phyloP scores from a whole-genome alignment of 2,113 vertebrate species.

The Cyprinus carpio region DNA sequence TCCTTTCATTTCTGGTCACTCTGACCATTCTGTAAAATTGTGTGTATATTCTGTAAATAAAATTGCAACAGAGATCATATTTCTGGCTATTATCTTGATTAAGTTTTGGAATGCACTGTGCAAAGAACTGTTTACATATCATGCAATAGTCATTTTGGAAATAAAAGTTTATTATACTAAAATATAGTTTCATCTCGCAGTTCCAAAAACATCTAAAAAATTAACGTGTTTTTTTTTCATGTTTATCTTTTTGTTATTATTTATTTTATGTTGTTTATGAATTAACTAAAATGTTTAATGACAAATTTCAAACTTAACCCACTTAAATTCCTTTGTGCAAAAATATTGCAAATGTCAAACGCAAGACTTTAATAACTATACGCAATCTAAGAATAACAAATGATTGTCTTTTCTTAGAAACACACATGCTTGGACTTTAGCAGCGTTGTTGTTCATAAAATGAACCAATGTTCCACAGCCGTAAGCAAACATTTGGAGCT shows the following conservation, averaged over 20 bases:
- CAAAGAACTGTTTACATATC: constrained; percentile 44
- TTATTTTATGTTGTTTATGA: background rate
- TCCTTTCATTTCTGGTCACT: background rate
- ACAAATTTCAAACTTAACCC: background rate
- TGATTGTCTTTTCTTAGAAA: background rate
- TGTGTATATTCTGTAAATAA: constrained; percentile 10
- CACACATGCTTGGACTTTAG: background rate
- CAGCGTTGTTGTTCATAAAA: background rate
- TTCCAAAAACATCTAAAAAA: too few species aligned
- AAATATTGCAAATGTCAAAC: background rate
- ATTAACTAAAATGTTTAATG: too few species aligned
- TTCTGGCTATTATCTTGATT: background rate
- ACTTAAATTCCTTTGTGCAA: background rate
- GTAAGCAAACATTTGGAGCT: background rate
- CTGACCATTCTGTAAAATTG: background rate
- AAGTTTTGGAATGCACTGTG: constrained; percentile 48
- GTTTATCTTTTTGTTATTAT: too few species aligned
- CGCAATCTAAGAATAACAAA: background rate
- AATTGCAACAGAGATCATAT: background rate
- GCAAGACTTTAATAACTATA: background rate
- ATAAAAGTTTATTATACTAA: constrained; percentile 16
- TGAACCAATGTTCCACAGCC: background rate
- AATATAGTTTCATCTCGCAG: background rate
- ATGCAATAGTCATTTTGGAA: constrained; percentile 29
- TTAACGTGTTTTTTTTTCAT: too few species aligned